Conservation (phyloP, 2,113 vertebrate species). For the Okapia johnstoni region DNA sequence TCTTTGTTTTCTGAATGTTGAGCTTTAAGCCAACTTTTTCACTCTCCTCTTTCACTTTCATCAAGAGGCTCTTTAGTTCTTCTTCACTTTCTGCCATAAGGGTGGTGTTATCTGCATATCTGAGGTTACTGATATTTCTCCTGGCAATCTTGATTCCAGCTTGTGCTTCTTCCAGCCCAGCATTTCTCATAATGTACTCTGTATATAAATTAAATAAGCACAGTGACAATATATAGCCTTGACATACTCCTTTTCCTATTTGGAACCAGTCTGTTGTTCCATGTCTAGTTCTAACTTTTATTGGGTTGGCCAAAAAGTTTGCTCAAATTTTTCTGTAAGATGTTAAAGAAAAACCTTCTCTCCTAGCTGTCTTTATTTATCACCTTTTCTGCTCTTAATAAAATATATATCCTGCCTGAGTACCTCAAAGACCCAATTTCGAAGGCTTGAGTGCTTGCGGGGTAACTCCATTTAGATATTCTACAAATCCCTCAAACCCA, state of each 20-base stretch:
- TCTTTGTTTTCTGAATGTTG: neutral
- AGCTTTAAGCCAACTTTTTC: neutral
- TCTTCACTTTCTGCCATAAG: neutral
- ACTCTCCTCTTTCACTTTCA: neutral
- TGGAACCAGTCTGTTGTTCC: neutral
- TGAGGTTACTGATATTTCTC: neutral
- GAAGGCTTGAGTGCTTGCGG: neutral
- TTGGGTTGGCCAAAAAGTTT: neutral
- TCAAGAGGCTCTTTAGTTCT: neutral
- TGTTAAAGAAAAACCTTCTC: neutral
- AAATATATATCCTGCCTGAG: neutral
- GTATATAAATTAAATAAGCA: neutral
- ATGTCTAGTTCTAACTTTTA: neutral
- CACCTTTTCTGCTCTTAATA: neutral
- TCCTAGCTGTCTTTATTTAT: neutral
- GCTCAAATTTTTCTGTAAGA: neutral
- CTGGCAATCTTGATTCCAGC: neutral
- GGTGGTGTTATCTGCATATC: fast-evolving
- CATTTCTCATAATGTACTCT: neutral
- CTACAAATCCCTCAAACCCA: neutral
- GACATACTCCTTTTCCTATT: neutral
- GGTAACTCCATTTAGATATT: neutral
- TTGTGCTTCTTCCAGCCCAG: neutral
- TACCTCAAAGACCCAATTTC: neutral
- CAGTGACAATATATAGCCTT: neutral